phyloP scores from a whole-genome alignment of 2,797 vertebrate genomes.

The Numenius phaeopus region DNA sequence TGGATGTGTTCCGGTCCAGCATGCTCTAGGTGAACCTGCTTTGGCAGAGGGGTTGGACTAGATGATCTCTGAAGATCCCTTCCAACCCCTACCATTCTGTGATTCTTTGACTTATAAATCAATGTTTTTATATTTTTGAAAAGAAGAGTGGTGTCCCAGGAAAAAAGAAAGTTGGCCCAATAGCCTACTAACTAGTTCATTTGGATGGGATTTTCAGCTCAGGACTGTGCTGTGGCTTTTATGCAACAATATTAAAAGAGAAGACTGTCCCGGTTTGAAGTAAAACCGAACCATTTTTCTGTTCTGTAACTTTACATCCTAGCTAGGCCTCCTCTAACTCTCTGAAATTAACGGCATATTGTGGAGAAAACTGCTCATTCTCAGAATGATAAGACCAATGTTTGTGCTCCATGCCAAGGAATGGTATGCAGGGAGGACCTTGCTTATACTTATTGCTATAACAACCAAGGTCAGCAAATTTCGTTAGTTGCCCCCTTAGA shows the following conservation, averaged over 20 bases:
- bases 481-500: too few species aligned
- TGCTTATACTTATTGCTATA: too few species aligned
- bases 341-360: too few species aligned
- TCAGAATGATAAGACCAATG: too few species aligned
- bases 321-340: too few species aligned
- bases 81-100: neutral
- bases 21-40: neutral
- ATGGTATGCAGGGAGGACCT: too few species aligned
- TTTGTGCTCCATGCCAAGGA: too few species aligned
- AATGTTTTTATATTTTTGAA: neutral
- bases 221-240: neutral
- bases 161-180: neutral
- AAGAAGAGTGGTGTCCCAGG: neutral
- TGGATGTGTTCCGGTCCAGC: neutral
- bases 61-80: neutral
- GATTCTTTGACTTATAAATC: neutral
- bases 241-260: neutral
- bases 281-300: too few species aligned
- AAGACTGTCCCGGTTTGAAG: neutral
- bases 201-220: neutral
- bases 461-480: too few species aligned
- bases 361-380: too few species aligned
- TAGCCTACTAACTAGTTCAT: neutral
- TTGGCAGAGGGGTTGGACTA: neutral
- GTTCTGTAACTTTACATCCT: too few species aligned